Evolutionary conservation across 2,888 invertebrate species (phyloP).

Genomic region (Pollenia labialis): DNA sequence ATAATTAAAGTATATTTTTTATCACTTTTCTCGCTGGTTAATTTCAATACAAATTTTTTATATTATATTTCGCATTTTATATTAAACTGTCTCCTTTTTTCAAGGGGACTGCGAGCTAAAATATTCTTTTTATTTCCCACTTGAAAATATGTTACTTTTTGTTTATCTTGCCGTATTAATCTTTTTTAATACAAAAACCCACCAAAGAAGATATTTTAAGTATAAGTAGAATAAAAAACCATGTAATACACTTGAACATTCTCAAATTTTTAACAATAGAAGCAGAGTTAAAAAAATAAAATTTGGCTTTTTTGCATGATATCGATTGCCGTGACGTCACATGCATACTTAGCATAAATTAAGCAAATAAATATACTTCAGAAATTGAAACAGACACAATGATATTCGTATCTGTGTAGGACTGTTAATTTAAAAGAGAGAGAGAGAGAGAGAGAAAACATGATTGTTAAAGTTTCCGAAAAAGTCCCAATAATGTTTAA

Average conservation of each 20-base stretch:
- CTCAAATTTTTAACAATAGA: conserved; percentile 6
- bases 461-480: too few species aligned
- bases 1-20: too few species aligned
- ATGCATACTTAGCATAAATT: neutral
- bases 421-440: too few species aligned
- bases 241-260: conserved; percentile 8
- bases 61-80: conserved; percentile 26
- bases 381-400: too few species aligned
- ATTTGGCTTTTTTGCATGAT: conserved; percentile 73
- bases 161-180: conserved; percentile 62
- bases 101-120: conserved; percentile 18
- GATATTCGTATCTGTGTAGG: too few species aligned
- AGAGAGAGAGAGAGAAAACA: too few species aligned
- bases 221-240: conserved; percentile 4
- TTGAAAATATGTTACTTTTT: conserved; percentile 59
- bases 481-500: neutral
- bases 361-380: conserved; percentile 18
- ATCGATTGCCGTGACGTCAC: conserved; percentile 75
- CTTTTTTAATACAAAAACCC: conserved; percentile 40
- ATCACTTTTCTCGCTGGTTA: conserved; percentile 10
- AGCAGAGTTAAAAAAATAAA: conserved; percentile 20
- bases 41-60: conserved; percentile 15
- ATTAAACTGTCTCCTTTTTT: conserved; percentile 18
- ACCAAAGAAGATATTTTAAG: conserved; percentile 14
- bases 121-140: conserved; percentile 56